phyloP scores from a whole-genome alignment of 1,140 invertebrate species.

The Neuroterus valhalla region DNA sequence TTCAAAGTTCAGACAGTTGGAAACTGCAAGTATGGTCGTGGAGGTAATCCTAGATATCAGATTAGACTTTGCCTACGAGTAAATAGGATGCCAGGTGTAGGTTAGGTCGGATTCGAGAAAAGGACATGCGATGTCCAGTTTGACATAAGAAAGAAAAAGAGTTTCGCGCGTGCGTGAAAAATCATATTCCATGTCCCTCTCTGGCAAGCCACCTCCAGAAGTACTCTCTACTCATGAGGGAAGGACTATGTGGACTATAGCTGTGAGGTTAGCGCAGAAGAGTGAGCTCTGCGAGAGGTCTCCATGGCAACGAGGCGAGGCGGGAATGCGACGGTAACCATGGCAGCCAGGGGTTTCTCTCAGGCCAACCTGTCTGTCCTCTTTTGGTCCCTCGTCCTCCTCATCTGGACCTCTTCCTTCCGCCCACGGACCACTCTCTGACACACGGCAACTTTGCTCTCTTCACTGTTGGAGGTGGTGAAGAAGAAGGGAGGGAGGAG shows the following conservation, averaged over 20 bases:
- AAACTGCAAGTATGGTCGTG: conserved; percentile 45
- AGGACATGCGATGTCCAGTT: conserved; percentile 2
- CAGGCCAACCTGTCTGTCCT: conserved; percentile 70
- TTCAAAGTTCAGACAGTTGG: no score
- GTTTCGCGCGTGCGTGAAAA: conserved; percentile 59
- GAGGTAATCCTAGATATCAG: conserved; percentile 41
- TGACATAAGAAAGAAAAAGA: conserved; percentile 46
- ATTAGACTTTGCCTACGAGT: background rate
- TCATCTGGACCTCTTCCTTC: conserved; percentile 69
- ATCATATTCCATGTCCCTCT: conserved; percentile 57
- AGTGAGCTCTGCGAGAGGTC: conserved; percentile 56
- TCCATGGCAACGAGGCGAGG: conserved; percentile 74
- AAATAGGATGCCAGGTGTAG: conserved; percentile 36
- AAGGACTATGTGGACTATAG: conserved; percentile 58
- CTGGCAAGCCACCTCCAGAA: conserved; percentile 40
- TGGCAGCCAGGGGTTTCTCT: conserved; percentile 72
- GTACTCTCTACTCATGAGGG: conserved; percentile 52
- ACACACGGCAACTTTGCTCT: conserved; percentile 30
- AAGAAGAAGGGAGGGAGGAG: conserved; percentile 46
- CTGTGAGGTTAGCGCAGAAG: conserved; percentile 62
- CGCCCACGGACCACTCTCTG: conserved; percentile 59
- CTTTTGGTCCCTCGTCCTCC: conserved; percentile 66
- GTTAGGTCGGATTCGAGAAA: background rate
- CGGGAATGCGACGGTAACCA: conserved; percentile 76
- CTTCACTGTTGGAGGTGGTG: conserved; percentile 18